Percentiles rank a stretch among this genome's conserved stretches.
Evolutionary conservation across 2,888 invertebrate species (phyloP).

Genomic region (Stegana nigrithorax): DNA sequence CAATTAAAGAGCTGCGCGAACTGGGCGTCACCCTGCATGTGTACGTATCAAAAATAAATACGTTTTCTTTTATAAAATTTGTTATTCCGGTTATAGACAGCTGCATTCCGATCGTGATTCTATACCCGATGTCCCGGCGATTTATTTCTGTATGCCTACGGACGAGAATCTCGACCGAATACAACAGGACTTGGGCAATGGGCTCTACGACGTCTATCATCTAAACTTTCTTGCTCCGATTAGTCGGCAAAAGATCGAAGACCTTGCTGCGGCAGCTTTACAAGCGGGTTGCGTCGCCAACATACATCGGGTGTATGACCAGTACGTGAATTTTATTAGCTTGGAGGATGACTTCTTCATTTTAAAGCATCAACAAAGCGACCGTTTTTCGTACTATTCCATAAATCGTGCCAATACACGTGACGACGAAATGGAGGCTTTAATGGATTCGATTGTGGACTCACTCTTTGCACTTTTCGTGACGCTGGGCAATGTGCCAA

Average conservation of each 20-base stretch:
- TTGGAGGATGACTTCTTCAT: conserved; percentile 98
- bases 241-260: conserved; percentile 92
- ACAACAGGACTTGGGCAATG: conserved; percentile 88
- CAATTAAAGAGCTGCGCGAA: conserved; percentile 94
- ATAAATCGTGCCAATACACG: conserved; percentile 94
- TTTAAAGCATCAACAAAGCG: conserved; percentile 91
- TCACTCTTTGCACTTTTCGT: conserved; percentile 98
- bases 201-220: conserved; percentile 93
- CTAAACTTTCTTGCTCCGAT: conserved; percentile 97
- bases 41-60: conserved; percentile 76
- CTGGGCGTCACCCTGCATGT: conserved; percentile 97
- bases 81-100: conserved; percentile 71
- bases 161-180: conserved; percentile 96
- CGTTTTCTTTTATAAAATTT: background rate
- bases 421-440: conserved; percentile 93
- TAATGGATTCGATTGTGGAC: conserved; percentile 95
- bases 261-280: conserved; percentile 91
- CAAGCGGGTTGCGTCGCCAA: conserved; percentile 90
- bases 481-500: conserved; percentile 82
- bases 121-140: conserved; percentile 98
- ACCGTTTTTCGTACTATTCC: conserved; percentile 92
- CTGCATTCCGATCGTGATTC: conserved; percentile 88
- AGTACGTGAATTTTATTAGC: conserved; percentile 98
- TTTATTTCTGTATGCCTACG: conserved; percentile 96
- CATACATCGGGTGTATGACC: conserved; percentile 96